Evolutionary conservation across 2,797 vertebrate species (phyloP), one percentile per base, ranked within the genome.

Genomic region (Pampus argenteus): DNA sequence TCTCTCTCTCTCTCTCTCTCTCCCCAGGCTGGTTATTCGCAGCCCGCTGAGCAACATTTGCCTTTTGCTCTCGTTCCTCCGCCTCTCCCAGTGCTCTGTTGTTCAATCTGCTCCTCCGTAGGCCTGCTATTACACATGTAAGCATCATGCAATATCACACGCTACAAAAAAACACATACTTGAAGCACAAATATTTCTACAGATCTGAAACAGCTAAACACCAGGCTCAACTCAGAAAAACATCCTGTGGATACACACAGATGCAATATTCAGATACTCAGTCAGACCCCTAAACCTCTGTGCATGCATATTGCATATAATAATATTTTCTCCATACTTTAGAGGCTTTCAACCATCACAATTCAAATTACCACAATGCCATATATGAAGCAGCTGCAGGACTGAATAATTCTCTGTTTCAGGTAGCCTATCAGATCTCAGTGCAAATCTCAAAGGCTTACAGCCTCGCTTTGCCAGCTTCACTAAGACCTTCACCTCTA

Each of bases 1-100:
- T n/a, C 44, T 4, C 45, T 15, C 13, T 15, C 23, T 15, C 48
- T 50, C 25, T 67, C 80, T 82, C 42, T 84, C 75, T 20, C 74
- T 69, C 66, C 74, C 67, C 69, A 18, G 82, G 86, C 73, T 29
- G 29, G 55, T 82, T 79, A 67, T 79, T 85, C 15, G 45, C 73
- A 71, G 82, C 51, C 55, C 56, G 6, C 76, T 78, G 84, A 82
- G 73, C 71, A 81, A 66, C 68, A 71, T 75, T 82, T 15, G 13
- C 66, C 52, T 78, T 81, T 70, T 75, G 75, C 72, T 74, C 66
- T 74, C 67, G 51, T 69, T 81, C 61, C 65, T 69, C 55, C 18
- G 50, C 60, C 63, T 81, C 69, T 73, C 61, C 38, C 26, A n/a
- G 63, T 54, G 2, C 69, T 56, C 40, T 59, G 52, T 38, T 45